These are phyloP conservation scores for Corythaixoides concolor DNA, from an alignment of 2,113 vertebrate species.

Conservation along the genomic window DNA sequence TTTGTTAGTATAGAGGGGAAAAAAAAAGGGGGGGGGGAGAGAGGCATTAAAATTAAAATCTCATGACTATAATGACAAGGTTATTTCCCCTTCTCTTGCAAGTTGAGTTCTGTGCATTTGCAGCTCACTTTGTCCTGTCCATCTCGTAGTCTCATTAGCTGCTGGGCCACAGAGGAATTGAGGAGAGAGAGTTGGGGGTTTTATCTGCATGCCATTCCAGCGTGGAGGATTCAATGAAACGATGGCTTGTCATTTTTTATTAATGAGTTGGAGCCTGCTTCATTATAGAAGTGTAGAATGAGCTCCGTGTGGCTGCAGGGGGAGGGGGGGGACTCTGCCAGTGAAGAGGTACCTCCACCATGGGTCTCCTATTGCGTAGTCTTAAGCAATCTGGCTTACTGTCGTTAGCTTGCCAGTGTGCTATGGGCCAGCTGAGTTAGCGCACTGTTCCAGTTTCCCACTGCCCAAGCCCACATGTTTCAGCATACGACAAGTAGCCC, in stretches of 20 bases:
- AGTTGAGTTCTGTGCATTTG: slow-evolving; percentile 32
- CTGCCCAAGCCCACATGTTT: rapidly evolving
- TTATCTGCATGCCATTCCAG: slow-evolving; percentile 62
- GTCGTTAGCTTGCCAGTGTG: neutral
- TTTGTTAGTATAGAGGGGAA: slow-evolving; percentile 25
- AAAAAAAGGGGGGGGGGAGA: neutral
- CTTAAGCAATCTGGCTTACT: neutral
- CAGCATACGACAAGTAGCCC: neutral
- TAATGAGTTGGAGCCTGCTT: slow-evolving; percentile 76
- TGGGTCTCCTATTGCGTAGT: neutral
- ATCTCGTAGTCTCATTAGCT: slow-evolving; percentile 68
- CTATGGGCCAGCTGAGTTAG: neutral
- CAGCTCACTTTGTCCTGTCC: slow-evolving; percentile 47
- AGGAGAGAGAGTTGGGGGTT: slow-evolving; percentile 37
- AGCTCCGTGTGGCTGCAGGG: slow-evolving; percentile 40
- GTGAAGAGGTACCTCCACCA: neutral
- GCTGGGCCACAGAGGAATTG: slow-evolving; percentile 57
- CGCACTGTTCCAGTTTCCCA: rapidly evolving
- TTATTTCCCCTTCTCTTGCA: slow-evolving; percentile 46
- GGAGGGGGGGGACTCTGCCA: slow-evolving; percentile 7
- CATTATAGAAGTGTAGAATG: slow-evolving; percentile 78
- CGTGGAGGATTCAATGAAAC: slow-evolving; percentile 66
- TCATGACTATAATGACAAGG: slow-evolving; percentile 47
- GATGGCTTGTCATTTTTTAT: slow-evolving; percentile 81
- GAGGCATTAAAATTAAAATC: slow-evolving; percentile 50